Base-by-base conservation (phyloP, 1,140 invertebrate genomes). In the Drosophila serrata region DNA sequence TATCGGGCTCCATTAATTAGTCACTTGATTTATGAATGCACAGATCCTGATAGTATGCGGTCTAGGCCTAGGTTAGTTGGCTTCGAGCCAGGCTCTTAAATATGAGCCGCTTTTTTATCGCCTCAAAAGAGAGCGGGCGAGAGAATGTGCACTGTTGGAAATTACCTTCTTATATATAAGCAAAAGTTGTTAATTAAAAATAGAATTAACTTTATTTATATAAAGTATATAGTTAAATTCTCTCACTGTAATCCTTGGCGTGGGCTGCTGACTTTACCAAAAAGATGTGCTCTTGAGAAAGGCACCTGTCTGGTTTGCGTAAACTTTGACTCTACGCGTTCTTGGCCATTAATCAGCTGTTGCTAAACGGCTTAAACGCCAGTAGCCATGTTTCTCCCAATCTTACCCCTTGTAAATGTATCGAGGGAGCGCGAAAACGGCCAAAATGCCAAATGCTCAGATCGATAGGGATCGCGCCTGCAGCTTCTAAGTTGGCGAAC, bases 1-100 rank as follows among this genome's bases (percentile, higher is more conserved):
- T 87, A 88, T 87, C 82, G 55, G n/a, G 27, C 40, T 19, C 84
- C 82, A 87, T 87, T 87, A 87, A 88, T 87, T 87, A 87, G 84
- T 37, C 56, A 43, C 82, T 80, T 87, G 82, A 87, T 87, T 87
- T 87, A 87, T 87, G 82, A 86, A 81, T 59, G 68, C 74, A 72
- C 51, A 58, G 78, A 81, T 81, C 45, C 49, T 37, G 81, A 85
- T 85, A 85, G 68, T 12, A 17, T 11, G 8, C 12, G 39, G n/a
- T 2, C 53, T 75, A 53, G 57, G 46, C 17, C 19, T 27, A 17
- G 12, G 35, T 17, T 17, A 4, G 33, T 51, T 27, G 8, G 4
- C 33, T 46, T 31, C 29, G 22, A 55, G 29, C n/a, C 13, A 24
- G 46, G 19, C 43, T 49, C 60, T 68, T 49, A 65, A 65, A 68